Percentiles rank a stretch among this genome's conserved stretches.
Evolutionary conservation across 1,140 invertebrate genomes (phyloP).

Genomic region (Melitaea cinxia): DNA sequence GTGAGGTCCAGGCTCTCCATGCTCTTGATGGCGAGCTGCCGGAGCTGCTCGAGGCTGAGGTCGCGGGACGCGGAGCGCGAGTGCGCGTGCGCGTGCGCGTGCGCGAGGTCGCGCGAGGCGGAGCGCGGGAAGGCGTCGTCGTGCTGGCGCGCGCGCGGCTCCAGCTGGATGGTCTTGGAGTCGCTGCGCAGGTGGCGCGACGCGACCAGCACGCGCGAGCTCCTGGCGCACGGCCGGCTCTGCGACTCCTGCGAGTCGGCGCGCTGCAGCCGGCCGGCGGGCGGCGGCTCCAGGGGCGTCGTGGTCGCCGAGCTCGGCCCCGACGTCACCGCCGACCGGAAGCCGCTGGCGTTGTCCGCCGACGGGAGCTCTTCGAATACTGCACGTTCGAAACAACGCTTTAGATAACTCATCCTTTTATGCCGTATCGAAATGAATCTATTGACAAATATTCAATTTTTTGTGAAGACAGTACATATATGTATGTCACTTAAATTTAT

Average conservation of each 20-base stretch:
- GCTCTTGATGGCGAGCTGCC: constrained; percentile 73
- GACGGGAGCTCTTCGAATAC: constrained; percentile 86
- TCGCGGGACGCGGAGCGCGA: constrained; percentile 69
- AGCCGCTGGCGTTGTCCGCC: constrained; percentile 76
- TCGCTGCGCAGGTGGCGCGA: constrained; percentile 83
- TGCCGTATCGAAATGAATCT: not conserved
- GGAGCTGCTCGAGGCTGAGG: constrained; percentile 71
- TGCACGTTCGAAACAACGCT: constrained; percentile 42
- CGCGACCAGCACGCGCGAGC: constrained; percentile 77
- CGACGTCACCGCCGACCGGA: constrained; percentile 68
- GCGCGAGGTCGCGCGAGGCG: constrained; percentile 56
- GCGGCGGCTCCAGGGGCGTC: constrained; percentile 64
- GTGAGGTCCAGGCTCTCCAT: constrained; percentile 77
- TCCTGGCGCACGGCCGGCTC: constrained; percentile 58
- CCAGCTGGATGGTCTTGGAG: constrained; percentile 83
- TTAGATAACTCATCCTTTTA: not conserved
- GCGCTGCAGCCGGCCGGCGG: constrained; percentile 60
- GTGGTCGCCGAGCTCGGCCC: constrained; percentile 68
- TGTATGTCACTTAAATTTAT: too few relatives aligned
- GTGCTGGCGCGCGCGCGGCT: constrained; percentile 75
- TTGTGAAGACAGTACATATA: too few relatives aligned
- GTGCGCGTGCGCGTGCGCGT: constrained; percentile 58
- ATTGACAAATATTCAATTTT: not conserved
- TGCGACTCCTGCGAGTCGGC: constrained; percentile 78
- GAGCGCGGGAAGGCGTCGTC: constrained; percentile 55